A percentile compares a stretch with the other conserved stretches of the same genome.
phyloP scores from a whole-genome alignment of 2,113 vertebrate species.

The Oxyura jamaicensis region DNA sequence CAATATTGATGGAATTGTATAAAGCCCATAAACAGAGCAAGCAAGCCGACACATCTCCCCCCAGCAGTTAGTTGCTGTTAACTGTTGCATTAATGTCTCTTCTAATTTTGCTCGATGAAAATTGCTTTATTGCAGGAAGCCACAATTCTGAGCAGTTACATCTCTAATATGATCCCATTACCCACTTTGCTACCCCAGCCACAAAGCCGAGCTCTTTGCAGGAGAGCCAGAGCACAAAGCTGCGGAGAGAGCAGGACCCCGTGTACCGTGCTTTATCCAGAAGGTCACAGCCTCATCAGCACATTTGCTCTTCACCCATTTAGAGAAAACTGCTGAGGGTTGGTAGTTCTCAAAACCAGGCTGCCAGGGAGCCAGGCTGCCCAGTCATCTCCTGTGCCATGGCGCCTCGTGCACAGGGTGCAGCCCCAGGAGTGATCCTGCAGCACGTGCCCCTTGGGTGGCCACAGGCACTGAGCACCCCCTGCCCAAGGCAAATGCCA shows the following conservation, averaged over 20 bases:
- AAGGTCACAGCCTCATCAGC: background rate
- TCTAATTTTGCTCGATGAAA: slow-evolving; percentile 51
- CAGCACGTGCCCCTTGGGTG: accelerated
- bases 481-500: accelerated
- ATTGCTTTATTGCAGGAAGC: slow-evolving; percentile 45
- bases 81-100: slow-evolving; percentile 70
- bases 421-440: accelerated
- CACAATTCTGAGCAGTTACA: background rate
- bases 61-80: slow-evolving; percentile 50
- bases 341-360: background rate
- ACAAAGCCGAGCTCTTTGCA: background rate
- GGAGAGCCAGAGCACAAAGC: background rate
- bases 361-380: background rate
- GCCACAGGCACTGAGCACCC: accelerated
- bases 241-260: background rate
- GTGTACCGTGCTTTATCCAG: background rate
- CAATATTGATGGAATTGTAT: slow-evolving; percentile 80
- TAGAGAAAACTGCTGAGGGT: background rate
- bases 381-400: background rate
- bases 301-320: background rate
- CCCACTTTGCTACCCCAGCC: background rate
- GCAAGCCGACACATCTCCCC: slow-evolving; percentile 45
- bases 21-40: slow-evolving; percentile 75
- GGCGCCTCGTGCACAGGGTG: accelerated
- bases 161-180: background rate